A percentile compares a stretch with the other conserved stretches of the same genome.
phyloP scores from a whole-genome alignment of 2,113 vertebrate species.

The Hipposideros armiger region DNA sequence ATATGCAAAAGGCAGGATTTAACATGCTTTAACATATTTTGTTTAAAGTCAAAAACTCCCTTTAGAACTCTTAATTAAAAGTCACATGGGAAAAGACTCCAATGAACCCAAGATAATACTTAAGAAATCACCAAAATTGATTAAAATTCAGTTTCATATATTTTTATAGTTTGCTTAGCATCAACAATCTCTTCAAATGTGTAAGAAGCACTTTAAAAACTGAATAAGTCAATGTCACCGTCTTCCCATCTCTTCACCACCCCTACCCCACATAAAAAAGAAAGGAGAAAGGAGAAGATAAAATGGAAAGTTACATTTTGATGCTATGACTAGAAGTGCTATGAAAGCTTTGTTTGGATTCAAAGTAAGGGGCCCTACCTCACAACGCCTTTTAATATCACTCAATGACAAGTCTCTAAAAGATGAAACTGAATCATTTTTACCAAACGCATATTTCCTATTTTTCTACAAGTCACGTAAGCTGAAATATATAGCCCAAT shows the following conservation, averaged over 20 bases:
- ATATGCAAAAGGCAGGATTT: background rate
- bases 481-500: constrained; percentile 63
- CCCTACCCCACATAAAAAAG: background rate
- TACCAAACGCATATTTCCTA: background rate
- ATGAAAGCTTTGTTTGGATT: background rate
- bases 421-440: background rate
- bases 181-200: background rate
- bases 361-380: background rate
- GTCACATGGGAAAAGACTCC: background rate
- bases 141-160: background rate
- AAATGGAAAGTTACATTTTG: background rate
- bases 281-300: background rate
- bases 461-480: background rate
- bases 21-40: background rate
- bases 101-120: background rate
- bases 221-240: background rate
- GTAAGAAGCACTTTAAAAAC: background rate
- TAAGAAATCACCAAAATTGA: background rate
- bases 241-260: background rate
- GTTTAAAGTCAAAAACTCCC: constrained; percentile 9
- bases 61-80: constrained; percentile 9
- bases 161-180: background rate
- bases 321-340: background rate
- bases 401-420: background rate
- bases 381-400: background rate